A percentile compares a stretch with the other conserved stretches of the same genome.
Evolutionary conservation across 2,888 invertebrate species (phyloP).

Genomic region (Eudasyphora cyanicolor): DNA sequence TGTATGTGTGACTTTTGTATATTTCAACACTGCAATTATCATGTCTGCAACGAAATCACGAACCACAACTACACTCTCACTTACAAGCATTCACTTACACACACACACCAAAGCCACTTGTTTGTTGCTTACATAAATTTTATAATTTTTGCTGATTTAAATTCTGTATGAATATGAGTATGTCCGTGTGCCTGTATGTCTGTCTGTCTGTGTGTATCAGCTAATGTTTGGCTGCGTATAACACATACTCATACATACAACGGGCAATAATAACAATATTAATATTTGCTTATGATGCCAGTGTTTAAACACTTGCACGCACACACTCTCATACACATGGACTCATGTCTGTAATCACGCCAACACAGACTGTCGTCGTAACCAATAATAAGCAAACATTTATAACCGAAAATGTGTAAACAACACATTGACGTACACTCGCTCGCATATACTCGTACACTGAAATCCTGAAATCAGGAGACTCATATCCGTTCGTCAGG

Average conservation of each 20-base stretch:
- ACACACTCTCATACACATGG: neutral
- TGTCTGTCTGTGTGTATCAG: neutral
- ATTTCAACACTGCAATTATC: slow-evolving; percentile 25
- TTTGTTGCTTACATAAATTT: neutral
- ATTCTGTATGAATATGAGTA: neutral
- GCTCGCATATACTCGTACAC: neutral
- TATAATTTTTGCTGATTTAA: neutral
- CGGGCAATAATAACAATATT: slow-evolving; percentile 28
- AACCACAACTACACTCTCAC: neutral
- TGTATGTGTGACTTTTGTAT: neutral
- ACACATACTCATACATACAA: neutral
- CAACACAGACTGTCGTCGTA: slow-evolving; percentile 11
- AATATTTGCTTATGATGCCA: slow-evolving; percentile 14
- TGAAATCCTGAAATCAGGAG: neutral
- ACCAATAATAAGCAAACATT: slow-evolving; percentile 34
- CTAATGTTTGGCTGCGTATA: neutral
- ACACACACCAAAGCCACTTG: neutral
- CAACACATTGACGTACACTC: neutral
- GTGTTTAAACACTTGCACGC: neutral
- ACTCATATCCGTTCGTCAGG: neutral
- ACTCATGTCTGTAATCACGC: neutral
- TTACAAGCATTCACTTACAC: neutral
- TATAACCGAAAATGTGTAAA: slow-evolving; percentile 32
- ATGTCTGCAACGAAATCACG: neutral
- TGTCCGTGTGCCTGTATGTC: neutral